Base-by-base conservation (phyloP, 2,113 vertebrate genomes). In the Stegostoma tigrinum region DNA sequence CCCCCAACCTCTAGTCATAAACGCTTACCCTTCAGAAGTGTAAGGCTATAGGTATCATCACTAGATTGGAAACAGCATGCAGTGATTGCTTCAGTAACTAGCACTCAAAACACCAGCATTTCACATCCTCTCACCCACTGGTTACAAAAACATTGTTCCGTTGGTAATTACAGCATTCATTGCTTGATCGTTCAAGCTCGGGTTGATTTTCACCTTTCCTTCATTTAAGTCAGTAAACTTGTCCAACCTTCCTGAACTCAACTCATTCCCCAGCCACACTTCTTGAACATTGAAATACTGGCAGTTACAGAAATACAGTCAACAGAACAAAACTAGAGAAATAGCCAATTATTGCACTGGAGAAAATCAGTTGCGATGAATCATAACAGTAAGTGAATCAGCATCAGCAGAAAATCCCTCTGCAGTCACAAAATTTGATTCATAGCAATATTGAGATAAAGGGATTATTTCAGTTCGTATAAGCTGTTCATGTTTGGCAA, bases 361-460 rank as follows among this genome's bases (percentile, higher is more conserved):
- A n/a, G 55, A 91, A 64, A 91, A 91, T 91, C 27, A 64, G 30
- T 91, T 30, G 17, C 15, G 4, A n/a, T 90, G 52, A 61, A 55
- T 61, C 61, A 90, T 55, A n/a, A 55, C 10, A 2, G 30, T n/a
- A 91, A 91, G 30, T n/a, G 27, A 91, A 64, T 61, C 87, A 61
- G 52, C 87, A 90, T 61, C 87, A 30, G 27, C 52, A 91, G 52
- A 64, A 83, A n/a, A n/a, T 91, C 52, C 87, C 52, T 91, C 55
- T 61, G 17, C 87, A 64, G 55, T 61, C 87, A 91, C 87, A 91
- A 91, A 64, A 55, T 91, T 91, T 91, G 87, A 91, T 91, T 61
- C 61, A 55, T 64, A 91, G 52, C 5, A 91, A 61, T 91, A 91
- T 21, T 91, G 61, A 12, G 12, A n/a, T 91, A 91, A 91, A 91